Conservation (phyloP, 2,113 vertebrate species). For the Circaetus gallicus region DNA sequence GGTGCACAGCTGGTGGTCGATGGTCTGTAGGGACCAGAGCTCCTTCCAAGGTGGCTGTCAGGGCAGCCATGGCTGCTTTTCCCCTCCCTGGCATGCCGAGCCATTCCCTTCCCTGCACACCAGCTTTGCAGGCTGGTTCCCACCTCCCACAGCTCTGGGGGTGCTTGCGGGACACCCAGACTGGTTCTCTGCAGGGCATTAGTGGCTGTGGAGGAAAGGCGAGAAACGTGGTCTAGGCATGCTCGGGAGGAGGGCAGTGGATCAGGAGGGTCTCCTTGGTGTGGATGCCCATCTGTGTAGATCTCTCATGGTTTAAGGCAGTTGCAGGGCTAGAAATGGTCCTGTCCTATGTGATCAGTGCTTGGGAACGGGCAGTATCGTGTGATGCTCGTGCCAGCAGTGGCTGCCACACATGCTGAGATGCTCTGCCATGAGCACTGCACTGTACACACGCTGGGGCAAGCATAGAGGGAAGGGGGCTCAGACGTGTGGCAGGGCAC, state of each 20-base stretch:
- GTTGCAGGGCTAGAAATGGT: not conserved
- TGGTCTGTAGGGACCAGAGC: not conserved
- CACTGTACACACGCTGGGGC: accelerated
- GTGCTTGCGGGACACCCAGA: not conserved
- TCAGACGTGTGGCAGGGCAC: not conserved
- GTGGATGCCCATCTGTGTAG: not conserved
- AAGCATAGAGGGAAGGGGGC: not conserved
- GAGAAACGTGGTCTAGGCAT: accelerated
- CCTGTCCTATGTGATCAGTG: accelerated
- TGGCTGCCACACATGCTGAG: not conserved
- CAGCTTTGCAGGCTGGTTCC: not conserved
- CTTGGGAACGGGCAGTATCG: not conserved
- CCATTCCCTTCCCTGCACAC: not conserved
- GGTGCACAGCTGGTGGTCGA: not conserved
- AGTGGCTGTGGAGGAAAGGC: not conserved
- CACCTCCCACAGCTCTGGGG: not conserved
- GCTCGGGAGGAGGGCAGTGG: not conserved
- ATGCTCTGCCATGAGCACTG: not conserved
- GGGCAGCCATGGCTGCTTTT: not conserved
- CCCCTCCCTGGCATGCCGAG: accelerated
- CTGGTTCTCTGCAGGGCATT: not conserved
- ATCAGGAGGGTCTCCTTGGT: not conserved
- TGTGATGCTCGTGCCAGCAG: accelerated
- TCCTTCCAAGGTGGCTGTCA: not conserved
- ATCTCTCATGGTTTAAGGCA: not conserved